Evolutionary conservation across 2,888 invertebrate genomes (phyloP).

Genomic region (Apotomis turbidana): DNA sequence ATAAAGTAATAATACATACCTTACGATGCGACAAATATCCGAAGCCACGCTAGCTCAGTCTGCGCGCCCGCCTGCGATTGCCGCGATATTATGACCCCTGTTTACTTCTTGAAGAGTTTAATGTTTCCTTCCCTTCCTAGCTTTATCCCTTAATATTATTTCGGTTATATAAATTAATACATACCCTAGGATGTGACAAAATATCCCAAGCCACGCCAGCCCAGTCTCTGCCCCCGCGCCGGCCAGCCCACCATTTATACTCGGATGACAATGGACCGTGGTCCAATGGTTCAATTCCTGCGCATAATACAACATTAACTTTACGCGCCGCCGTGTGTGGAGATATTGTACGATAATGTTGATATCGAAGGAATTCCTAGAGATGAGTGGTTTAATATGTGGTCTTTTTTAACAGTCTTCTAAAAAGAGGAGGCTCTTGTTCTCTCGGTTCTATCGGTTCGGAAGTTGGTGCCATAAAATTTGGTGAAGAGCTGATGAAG

Average conservation of each 20-base stretch:
- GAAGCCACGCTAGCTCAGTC: conserved; percentile 56
- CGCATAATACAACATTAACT: conserved; percentile 57
- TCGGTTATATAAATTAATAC: background rate
- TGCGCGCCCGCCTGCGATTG: conserved; percentile 48
- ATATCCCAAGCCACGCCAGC: conserved; percentile 61
- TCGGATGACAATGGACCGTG: conserved; percentile 58
- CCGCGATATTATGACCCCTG: too few species aligned
- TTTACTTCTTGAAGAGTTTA: too few species aligned
- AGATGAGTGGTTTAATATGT: background rate
- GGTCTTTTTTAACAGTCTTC: too few species aligned
- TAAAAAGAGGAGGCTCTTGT: too few species aligned
- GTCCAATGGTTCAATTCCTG: conserved; percentile 60
- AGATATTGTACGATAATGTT: conserved; percentile 30
- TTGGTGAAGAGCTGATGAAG: too few species aligned
- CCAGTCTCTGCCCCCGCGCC: conserved; percentile 53
- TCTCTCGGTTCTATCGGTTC: too few species aligned
- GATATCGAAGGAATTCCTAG: conserved; percentile 11
- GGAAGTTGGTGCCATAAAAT: too few species aligned
- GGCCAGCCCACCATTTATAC: conserved; percentile 63
- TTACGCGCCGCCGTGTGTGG: conserved; percentile 48
- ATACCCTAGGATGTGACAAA: conserved; percentile 51
- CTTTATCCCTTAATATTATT: too few species aligned
- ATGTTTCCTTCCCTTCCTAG: too few species aligned
- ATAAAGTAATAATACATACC: too few species aligned
- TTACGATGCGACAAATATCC: conserved; percentile 50